Evolutionary conservation across 2,113 vertebrate species (phyloP).

Genomic region (Lamprotornis superbus): DNA sequence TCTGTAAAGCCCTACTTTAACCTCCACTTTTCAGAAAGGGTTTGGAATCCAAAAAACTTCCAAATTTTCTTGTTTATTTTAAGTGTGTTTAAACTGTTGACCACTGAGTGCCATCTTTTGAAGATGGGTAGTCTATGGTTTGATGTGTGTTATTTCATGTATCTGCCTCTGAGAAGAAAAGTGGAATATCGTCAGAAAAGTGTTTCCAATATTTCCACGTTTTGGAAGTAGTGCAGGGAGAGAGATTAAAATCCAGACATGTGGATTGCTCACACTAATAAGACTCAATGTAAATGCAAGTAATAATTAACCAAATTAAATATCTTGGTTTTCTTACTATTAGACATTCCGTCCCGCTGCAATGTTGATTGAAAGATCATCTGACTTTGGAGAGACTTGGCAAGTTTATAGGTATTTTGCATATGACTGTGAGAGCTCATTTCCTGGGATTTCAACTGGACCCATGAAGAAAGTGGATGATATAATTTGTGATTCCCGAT

Average conservation of each 20-base stretch:
- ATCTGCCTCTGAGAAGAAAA: background rate
- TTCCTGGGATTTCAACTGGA: constrained; percentile 82
- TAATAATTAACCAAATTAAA: background rate
- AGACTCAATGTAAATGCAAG: background rate
- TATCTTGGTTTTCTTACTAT: background rate
- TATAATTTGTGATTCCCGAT: constrained; percentile 93
- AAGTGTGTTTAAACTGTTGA: background rate
- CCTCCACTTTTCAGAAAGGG: background rate
- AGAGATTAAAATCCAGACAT: background rate
- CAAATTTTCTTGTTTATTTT: background rate
- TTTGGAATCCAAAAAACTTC: background rate
- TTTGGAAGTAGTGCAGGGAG: background rate
- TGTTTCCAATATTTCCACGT: background rate
- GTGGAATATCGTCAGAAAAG: background rate
- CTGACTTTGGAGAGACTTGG: constrained; percentile 92
- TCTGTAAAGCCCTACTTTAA: background rate
- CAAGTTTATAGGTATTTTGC: constrained; percentile 95
- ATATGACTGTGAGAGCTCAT: constrained; percentile 92
- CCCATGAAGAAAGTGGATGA: constrained; percentile 96
- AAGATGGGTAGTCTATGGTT: background rate
- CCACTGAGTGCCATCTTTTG: background rate
- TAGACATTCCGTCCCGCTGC: constrained; percentile 95
- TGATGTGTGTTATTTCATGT: background rate
- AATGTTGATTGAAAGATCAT: constrained; percentile 95
- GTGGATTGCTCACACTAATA: background rate